A percentile compares a stretch with the other conserved stretches of the same genome.
These are phyloP conservation scores for Proisotoma minuta DNA, from an alignment of 2,888 invertebrate species.

Conservation along the genomic window DNA sequence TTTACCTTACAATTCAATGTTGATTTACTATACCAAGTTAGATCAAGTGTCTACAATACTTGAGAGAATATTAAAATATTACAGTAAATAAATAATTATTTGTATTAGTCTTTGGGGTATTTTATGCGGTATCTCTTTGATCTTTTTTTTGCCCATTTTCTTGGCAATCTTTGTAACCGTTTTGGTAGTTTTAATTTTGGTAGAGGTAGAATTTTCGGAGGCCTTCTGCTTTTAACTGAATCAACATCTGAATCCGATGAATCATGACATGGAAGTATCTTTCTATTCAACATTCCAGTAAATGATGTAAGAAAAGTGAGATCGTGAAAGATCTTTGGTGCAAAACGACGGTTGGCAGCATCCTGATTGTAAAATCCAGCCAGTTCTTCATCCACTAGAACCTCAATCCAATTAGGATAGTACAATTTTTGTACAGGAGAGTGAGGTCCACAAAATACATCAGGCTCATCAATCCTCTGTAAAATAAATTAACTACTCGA, in stretches of 20 bases:
- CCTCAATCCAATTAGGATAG: neutral
- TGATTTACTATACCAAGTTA: too few relatives aligned
- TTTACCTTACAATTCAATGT: too few relatives aligned
- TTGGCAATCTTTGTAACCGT: too few relatives aligned
- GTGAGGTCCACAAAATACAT: neutral
- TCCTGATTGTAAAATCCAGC: neutral
- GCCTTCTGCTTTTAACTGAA: too few relatives aligned
- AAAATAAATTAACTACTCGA: neutral
- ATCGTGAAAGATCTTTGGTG: neutral
- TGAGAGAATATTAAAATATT: too few relatives aligned
- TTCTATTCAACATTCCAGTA: neutral
- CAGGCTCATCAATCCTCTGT: neutral
- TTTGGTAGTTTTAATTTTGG: too few relatives aligned
- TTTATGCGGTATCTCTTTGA: too few relatives aligned
- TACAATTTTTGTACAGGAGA: neutral
- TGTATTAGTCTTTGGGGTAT: too few relatives aligned
- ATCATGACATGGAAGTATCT: neutral
- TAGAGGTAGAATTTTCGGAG: too few relatives aligned
- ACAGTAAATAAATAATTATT: too few relatives aligned
- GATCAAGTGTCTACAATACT: too few relatives aligned
- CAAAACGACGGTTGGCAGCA: neutral
- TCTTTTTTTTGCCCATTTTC: too few relatives aligned
- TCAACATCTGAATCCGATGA: neutral
- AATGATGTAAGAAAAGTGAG: neutral
- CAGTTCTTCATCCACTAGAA: neutral